Base-by-base conservation (phyloP, 2,797 vertebrate genomes). In the Paratrypauchen microcephalus region DNA sequence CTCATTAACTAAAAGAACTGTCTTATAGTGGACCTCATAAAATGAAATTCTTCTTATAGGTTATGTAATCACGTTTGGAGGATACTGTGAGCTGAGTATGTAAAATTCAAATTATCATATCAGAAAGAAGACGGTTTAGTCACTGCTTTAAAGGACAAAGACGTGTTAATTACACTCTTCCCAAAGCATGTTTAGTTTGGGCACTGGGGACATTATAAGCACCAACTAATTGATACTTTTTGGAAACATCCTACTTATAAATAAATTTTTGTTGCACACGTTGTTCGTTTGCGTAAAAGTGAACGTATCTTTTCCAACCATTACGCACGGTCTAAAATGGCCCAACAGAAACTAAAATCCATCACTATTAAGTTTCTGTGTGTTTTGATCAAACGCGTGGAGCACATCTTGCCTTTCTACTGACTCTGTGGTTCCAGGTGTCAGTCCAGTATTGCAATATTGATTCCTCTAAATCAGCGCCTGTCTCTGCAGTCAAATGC, bases 391-490 rank as follows among this genome's bases (percentile, higher is more conserved):
- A 45, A 67, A 77, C 28, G 67, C 70, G 65, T 36, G 59, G 60
- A 54, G 58, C 83, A 71, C 66, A 74, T 71, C 54, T 73, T 65
- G 62, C 68, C 26, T 26, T 69, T 66, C 62, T 69, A 68, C 84
- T 84, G 78, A 86, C 83, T 65, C 72, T n/a, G 30, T 11, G 32
- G 57, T 71, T 74, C 64, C 77, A 74, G 50, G 23, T 55, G 50
- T 66, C 65, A 72, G 61, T 41, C 67, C 68, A 1, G 36, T 19
- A 64, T 55, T 73, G 77, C 76, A 68, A 76, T 81, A 88, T 87
- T 83, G 83, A 88, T 83, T 16, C 15, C 66, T 65, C 69, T 84
- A 84, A 87, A 88, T 87, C 82, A 80, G 52, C 79, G 74, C 56
- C 64, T 78, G 72, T 79, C 85, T 83, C 48, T 64, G 2, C 32